Base-by-base conservation (phyloP, 2,797 vertebrate species). In the Erethizon dorsatum region DNA sequence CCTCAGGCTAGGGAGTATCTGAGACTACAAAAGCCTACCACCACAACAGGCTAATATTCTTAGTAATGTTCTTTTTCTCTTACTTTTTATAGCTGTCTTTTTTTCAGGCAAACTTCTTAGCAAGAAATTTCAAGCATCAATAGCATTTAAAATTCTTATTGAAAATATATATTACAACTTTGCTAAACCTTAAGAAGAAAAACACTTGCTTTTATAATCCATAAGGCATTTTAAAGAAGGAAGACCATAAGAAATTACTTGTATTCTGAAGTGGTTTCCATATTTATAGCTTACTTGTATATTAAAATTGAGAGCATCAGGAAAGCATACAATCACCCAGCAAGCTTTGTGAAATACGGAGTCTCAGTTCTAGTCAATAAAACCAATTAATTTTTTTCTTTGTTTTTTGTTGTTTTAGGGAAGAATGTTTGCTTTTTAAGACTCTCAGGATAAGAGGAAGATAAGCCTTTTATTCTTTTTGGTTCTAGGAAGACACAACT, bases 61-160 rank as follows among this genome's bases (percentile, higher is more conserved):
- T 89, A 77, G 86, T 92, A 93, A 86, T 85, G 14, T 87, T 88
- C 24, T 61, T 86, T 95, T 75, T 59, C 41, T 78, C 28, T 37
- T 50, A 50, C 1, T 47, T 92, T 95, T 75, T 83, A 80, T 56
- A 89, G 47, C 17, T 83, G 10, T 85, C 73, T 77, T 14, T 83
- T 91, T 82, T 93, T 59, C 61, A 79, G 90, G 24, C 5, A 96
- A 93, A 50, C 54, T 45, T 54, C 89, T 93, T 88, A 93, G 11
- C 6, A 87, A 85, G 79, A 1, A 82, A 94, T 88, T 31, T 95
- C 63, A 93, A 77, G 37, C 18, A 80, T 94, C 37, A 83, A 8
- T 80, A 10, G 28, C 26, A 85, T 67, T 95, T 85, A 78, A 78
- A 88, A 82, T 93, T 93, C 7, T 93, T 73, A 33, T 56, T 80